Percentiles rank a stretch among this genome's conserved stretches.
Evolutionary conservation across 2,113 vertebrate genomes (phyloP).

Genomic region (Limnothrissa miodon): DNA sequence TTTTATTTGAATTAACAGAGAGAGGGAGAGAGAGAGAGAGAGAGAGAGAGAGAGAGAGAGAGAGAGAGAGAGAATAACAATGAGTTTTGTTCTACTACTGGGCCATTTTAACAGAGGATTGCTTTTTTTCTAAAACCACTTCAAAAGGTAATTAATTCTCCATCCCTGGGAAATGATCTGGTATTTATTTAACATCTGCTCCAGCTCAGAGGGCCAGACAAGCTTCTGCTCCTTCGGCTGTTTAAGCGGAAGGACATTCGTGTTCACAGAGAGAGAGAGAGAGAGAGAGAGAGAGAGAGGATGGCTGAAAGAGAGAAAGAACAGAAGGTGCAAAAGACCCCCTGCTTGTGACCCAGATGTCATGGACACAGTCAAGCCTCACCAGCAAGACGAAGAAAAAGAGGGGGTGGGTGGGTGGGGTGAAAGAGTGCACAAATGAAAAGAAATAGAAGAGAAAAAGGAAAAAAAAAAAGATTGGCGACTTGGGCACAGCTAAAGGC

Average conservation of each 20-base stretch:
- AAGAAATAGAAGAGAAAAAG: background rate
- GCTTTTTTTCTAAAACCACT: background rate
- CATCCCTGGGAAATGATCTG: background rate
- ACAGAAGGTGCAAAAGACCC: background rate
- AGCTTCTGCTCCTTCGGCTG: background rate
- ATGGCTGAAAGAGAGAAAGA: background rate
- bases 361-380: background rate
- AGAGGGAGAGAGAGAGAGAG: background rate
- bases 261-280: background rate
- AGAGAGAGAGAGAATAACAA: no score
- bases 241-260: background rate
- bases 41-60: background rate
- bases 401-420: no score
- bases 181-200: background rate
- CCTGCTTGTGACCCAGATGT: background rate
- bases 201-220: background rate
- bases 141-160: conserved; percentile 4
- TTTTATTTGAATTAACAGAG: background rate
- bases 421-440: conserved; percentile 23
- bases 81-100: background rate
- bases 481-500: background rate
- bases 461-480: background rate
- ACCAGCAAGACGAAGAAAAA: background rate
- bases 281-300: background rate
- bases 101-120: background rate